Base-by-base conservation (phyloP, 30 jellyfish, hydroid and myxozoan species). In the Calvadosia cruxmelitensis region DNA sequence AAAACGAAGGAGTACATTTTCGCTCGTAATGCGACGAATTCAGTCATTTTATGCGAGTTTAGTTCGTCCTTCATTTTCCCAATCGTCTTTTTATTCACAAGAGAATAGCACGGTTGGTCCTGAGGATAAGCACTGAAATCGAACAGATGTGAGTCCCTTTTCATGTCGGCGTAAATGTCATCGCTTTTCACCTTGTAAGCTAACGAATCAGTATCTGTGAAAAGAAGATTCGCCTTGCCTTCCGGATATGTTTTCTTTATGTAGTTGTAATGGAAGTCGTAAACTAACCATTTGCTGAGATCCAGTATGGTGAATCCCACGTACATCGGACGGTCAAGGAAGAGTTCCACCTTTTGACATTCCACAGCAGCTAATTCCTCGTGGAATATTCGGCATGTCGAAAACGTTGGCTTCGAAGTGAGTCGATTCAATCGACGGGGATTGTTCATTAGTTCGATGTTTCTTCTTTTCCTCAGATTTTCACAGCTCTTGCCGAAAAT, bases 401-500 rank as follows among this genome's bases (percentile, higher is more conserved):
- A 61, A 50, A 33, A 80, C 27, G 81, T 72, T 0, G 87, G 81
- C 73, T 80, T 66, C 24, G 72, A 42, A 13, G 73, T 52, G 12
- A 71, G 50, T 67, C 68, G 72, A n/a, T n/a, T 51, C 27, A 53
- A 24, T 53, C 36, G 34, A 35, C 67, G 35, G 0, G 33, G n/a
- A n/a, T n/a, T n/a, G n/a, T n/a, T n/a, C n/a, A n/a, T n/a, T n/a
- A n/a, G n/a, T n/a, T n/a, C n/a, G n/a, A n/a, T n/a, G n/a, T n/a
- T n/a, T n/a, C n/a, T n/a, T 50, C 80, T 50, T 49, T 83, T 76
- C 16, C 84, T 36, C 52, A 82, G 26, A 67, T 82, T 82, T 33
- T 82, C 91, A 90, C 74, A 66, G 20, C 84, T 73, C 75, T 81
- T 81, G 0, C 94, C 94, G 42, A 81, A 81, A 0, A 81, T 82